Evolutionary conservation across 2,888 invertebrate species (phyloP).

Genomic region (Plusia festucae): DNA sequence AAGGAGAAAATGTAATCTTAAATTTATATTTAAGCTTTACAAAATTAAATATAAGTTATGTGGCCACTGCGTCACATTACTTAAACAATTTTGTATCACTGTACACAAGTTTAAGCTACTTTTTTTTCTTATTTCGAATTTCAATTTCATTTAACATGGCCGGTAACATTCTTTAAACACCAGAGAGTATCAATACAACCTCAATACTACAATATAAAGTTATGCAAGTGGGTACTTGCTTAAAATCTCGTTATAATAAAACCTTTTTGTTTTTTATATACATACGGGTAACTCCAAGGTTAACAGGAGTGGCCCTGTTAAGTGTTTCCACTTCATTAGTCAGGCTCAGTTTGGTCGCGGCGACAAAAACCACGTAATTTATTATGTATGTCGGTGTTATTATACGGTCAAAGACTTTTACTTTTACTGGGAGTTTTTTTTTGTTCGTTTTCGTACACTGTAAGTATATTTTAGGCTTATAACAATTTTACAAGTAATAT

Average conservation of each 20-base stretch:
- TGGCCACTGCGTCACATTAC: too few relatives aligned
- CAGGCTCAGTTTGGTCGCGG: conserved; percentile 44
- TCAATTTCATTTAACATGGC: too few relatives aligned
- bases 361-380: conserved; percentile 24
- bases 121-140: too few relatives aligned
- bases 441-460: not conserved
- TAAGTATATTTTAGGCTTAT: not conserved
- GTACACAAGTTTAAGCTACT: too few relatives aligned
- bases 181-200: not conserved
- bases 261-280: conserved; percentile 40
- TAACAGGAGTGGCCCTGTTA: conserved; percentile 44
- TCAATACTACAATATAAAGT: conserved; percentile 29
- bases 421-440: conserved; percentile 27
- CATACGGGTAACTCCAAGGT: conserved; percentile 63
- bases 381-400: conserved; percentile 18
- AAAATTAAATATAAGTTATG: too few relatives aligned
- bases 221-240: conserved; percentile 28
- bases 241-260: conserved; percentile 32
- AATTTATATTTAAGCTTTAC: too few relatives aligned
- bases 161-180: too few relatives aligned
- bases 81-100: too few relatives aligned
- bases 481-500: too few relatives aligned
- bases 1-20: too few relatives aligned
- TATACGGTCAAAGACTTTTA: conserved; percentile 18
- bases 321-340: conserved; percentile 64